phyloP scores from a whole-genome alignment of 2,113 vertebrate genomes.

The Todiramphus saurophagus region DNA sequence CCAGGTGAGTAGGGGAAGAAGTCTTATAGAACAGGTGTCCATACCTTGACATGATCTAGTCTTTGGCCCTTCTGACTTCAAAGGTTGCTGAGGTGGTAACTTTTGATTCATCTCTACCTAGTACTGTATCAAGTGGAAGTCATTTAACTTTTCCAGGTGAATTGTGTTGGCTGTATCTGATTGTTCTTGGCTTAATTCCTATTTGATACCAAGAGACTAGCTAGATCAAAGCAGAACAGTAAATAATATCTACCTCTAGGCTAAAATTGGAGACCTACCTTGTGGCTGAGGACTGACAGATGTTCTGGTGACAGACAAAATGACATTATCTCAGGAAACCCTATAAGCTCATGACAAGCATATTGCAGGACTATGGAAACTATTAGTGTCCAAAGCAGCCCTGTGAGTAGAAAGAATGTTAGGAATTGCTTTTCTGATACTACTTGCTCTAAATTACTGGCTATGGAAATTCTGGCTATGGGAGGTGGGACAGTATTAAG shows the following conservation, averaged over 20 bases:
- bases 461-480: background rate
- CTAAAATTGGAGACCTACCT: background rate
- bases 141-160: background rate
- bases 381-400: background rate
- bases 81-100: background rate
- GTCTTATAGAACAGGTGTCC: background rate
- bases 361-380: background rate
- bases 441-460: background rate
- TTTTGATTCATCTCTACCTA: background rate
- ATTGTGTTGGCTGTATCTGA: background rate
- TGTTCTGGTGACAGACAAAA: background rate
- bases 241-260: background rate
- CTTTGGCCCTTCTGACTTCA: background rate
- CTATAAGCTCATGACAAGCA: background rate
- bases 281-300: background rate
- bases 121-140: background rate
- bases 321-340: background rate
- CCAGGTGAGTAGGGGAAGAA: background rate
- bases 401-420: background rate
- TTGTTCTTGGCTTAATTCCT: background rate
- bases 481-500: background rate
- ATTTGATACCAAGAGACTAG: background rate
- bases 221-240: background rate
- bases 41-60: rapidly evolving
- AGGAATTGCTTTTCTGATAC: background rate